Percentiles rank a stretch among this genome's conserved stretches.
phyloP scores from a whole-genome alignment of 64 coral and sea anemone genomes.

The Porites lutea region DNA sequence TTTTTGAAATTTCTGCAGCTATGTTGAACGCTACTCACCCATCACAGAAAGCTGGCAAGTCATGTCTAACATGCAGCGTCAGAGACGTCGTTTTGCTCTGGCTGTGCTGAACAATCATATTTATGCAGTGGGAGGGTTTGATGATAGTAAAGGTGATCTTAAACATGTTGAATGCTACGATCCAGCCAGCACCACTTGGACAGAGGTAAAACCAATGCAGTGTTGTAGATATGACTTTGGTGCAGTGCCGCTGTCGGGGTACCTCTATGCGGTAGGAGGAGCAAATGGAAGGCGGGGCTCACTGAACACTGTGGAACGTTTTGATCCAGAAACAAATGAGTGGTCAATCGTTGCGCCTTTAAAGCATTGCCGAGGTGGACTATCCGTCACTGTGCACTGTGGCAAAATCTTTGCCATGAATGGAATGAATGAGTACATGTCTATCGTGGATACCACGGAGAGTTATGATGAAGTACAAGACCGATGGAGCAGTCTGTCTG shows the following conservation, averaged over 20 bases:
- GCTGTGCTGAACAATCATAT: constrained; percentile 75
- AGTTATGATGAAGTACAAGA: constrained; percentile 93
- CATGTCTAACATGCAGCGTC: constrained; percentile 85
- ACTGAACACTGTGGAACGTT: constrained; percentile 90
- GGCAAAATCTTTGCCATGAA: constrained; percentile 99
- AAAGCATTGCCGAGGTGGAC: constrained; percentile 90
- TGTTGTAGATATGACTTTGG: constrained; percentile 93
- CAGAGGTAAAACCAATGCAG: constrained; percentile 81
- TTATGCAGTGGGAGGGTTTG: constrained; percentile 97
- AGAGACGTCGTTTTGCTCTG: constrained; percentile 86
- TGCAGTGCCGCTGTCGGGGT: constrained; percentile 84
- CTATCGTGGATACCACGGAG: constrained; percentile 91
- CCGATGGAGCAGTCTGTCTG: constrained; percentile 75
- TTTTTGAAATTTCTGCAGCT: constrained; percentile 52
- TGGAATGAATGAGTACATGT: constrained; percentile 99
- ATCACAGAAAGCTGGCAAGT: constrained; percentile 76
- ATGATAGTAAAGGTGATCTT: constrained; percentile 88
- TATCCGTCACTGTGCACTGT: constrained; percentile 89
- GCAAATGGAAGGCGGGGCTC: constrained; percentile 92
- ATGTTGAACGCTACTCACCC: constrained; percentile 95
- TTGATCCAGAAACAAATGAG: constrained; percentile 71
- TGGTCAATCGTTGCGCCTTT: constrained; percentile 91
- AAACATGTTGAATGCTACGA: constrained; percentile 88
- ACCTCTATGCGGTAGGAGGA: constrained; percentile 91
- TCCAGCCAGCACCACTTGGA: constrained; percentile 67